Conservation (phyloP, 2,797 vertebrate species). For the Sciaenops ocellatus region DNA sequence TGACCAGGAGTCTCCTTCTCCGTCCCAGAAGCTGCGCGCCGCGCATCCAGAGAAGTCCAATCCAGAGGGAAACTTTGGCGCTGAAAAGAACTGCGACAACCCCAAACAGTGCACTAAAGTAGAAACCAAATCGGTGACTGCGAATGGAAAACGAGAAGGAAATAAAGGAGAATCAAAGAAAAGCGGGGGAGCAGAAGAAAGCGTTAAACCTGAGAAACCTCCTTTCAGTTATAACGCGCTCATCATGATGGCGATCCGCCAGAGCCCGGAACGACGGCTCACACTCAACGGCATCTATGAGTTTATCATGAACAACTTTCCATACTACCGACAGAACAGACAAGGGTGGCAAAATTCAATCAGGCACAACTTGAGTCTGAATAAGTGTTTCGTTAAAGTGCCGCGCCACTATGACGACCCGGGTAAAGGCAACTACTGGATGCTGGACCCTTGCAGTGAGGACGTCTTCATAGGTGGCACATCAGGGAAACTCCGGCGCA, state of each 20-base stretch:
- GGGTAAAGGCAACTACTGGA: conserved; percentile 90
- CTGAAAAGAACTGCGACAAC: conserved; percentile 24
- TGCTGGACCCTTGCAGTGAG: conserved; percentile 88
- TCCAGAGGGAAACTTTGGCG: conserved; percentile 44
- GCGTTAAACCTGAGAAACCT: conserved; percentile 81
- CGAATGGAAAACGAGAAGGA: conserved; percentile 31
- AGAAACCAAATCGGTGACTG: conserved; percentile 13
- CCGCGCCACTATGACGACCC: conserved; percentile 88
- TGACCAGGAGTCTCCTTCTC: conserved; percentile 38
- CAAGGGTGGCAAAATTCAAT: conserved; percentile 90
- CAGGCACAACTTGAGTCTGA: conserved; percentile 89
- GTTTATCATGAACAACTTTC: conserved; percentile 87
- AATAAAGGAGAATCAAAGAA: conserved; percentile 46
- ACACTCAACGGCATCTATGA: conserved; percentile 89
- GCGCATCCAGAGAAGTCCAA: conserved; percentile 29
- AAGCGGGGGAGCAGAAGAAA: conserved; percentile 43
- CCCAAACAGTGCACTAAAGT: conserved; percentile 14
- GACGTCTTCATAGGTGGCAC: conserved; percentile 88
- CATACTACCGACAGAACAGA: conserved; percentile 86
- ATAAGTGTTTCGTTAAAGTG: conserved; percentile 89
- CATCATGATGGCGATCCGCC: conserved; percentile 90
- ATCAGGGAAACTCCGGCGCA: conserved; percentile 85
- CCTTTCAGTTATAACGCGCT: conserved; percentile 89
- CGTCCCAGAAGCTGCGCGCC: conserved; percentile 52
- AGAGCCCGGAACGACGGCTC: conserved; percentile 83